Evolutionary conservation across 2,797 vertebrate species (phyloP).

Genomic region (Pangasius macronema): DNA sequence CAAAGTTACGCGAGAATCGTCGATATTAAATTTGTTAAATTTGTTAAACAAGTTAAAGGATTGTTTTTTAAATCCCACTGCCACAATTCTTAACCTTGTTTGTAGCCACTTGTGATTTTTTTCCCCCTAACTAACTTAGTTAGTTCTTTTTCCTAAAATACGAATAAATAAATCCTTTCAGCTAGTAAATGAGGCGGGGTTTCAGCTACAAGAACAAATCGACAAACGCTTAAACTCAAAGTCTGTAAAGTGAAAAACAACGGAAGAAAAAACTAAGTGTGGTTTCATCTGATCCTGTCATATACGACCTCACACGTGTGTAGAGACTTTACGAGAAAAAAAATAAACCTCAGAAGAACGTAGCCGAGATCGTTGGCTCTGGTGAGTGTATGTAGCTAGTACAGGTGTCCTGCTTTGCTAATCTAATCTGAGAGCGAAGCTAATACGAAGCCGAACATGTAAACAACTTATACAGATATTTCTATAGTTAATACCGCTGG

Average conservation of each 20-base stretch:
- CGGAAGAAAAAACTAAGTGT: neutral
- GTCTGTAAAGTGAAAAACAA: neutral
- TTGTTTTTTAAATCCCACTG: too few species aligned
- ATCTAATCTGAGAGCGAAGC: neutral
- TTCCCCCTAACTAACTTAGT: neutral
- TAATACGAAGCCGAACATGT: too few species aligned
- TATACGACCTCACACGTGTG: neutral
- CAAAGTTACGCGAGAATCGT: too few species aligned
- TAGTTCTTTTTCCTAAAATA: neutral
- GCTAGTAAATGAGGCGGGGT: neutral
- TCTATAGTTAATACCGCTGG: neutral
- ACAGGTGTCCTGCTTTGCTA: neutral
- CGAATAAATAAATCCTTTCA: neutral
- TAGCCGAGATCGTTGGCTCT: neutral
- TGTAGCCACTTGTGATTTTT: neutral
- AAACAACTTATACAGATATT: neutral
- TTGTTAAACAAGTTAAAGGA: too few species aligned
- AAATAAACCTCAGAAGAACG: neutral
- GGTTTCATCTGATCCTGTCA: neutral
- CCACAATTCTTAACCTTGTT: neutral
- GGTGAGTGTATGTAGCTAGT: neutral
- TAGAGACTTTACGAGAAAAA: neutral
- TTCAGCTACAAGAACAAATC: neutral
- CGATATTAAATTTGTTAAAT: too few species aligned
- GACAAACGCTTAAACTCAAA: neutral